These are phyloP conservation scores for Rotaria socialis DNA, from an alignment of 2,888 invertebrate species.

Conservation along the genomic window DNA sequence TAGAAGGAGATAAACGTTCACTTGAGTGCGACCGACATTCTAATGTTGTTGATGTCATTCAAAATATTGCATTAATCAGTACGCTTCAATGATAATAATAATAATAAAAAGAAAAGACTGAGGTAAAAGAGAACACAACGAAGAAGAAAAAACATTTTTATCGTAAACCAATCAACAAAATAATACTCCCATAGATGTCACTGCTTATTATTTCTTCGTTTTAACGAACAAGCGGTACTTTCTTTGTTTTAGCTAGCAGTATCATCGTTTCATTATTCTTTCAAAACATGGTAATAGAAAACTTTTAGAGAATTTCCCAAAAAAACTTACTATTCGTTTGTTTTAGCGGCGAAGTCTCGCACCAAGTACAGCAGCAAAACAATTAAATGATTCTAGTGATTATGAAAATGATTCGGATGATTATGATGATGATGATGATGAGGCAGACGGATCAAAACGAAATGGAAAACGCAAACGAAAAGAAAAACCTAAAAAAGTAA, in stretches of 20 bases:
- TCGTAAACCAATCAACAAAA: neutral
- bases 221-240: constrained; percentile 11
- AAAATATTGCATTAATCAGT: too few species aligned
- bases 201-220: neutral
- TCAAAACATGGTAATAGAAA: neutral
- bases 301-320: neutral
- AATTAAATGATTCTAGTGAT: neutral
- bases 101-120: neutral
- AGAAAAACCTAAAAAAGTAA: constrained; percentile 16
- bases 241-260: neutral
- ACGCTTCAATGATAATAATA: neutral
- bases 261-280: neutral
- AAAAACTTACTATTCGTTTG: neutral
- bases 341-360: constrained; percentile 24
- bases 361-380: constrained; percentile 22
- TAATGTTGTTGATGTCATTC: neutral
- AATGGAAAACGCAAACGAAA: constrained; percentile 33
- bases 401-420: neutral
- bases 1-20: neutral
- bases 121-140: neutral
- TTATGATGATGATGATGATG: constrained; percentile 14
- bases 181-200: neutral
- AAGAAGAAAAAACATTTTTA: neutral
- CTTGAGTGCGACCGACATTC: constrained; percentile 4
- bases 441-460: neutral